These are phyloP conservation scores for Chesias legatella DNA, from an alignment of 2,888 invertebrate genomes.

Conservation along the genomic window DNA sequence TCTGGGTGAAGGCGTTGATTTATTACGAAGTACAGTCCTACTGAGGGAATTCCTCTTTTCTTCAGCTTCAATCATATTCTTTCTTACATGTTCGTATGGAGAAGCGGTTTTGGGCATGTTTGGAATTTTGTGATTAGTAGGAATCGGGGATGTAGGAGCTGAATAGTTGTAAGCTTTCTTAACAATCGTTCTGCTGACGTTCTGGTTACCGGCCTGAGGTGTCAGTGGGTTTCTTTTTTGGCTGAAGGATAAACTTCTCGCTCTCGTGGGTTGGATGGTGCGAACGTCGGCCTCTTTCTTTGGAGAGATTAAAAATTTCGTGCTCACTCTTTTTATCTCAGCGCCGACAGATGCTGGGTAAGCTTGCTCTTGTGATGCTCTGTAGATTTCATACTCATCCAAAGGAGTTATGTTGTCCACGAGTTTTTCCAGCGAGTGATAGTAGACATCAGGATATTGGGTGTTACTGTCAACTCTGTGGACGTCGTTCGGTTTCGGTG, in stretches of 20 bases:
- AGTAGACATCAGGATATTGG: slow-evolving; percentile 63
- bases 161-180: slow-evolving; percentile 66
- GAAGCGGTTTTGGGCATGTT: slow-evolving; percentile 69
- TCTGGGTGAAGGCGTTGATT: slow-evolving; percentile 43
- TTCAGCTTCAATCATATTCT: slow-evolving; percentile 64
- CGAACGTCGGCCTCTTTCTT: slow-evolving; percentile 74
- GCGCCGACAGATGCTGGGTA: slow-evolving; percentile 68
- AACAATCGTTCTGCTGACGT: slow-evolving; percentile 24
- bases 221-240: slow-evolving; percentile 34
- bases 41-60: slow-evolving; percentile 59
- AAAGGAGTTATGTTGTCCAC: slow-evolving; percentile 51
- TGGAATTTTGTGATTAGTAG: slow-evolving; percentile 58
- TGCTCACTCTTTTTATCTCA: slow-evolving; percentile 71
- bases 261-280: slow-evolving; percentile 66
- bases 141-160: slow-evolving; percentile 69
- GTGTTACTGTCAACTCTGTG: slow-evolving; percentile 25
- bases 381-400: slow-evolving; percentile 59
- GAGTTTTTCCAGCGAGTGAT: slow-evolving; percentile 67
- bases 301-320: slow-evolving; percentile 68
- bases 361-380: slow-evolving; percentile 49
- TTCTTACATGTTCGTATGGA: slow-evolving; percentile 64
- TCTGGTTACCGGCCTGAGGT: slow-evolving; percentile 15
- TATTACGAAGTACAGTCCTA: slow-evolving; percentile 42
- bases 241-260: slow-evolving; percentile 64
- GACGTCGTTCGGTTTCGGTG: slow-evolving; percentile 43